Conservation (phyloP, 2,888 invertebrate species). For the Lithophane leautieri region DNA sequence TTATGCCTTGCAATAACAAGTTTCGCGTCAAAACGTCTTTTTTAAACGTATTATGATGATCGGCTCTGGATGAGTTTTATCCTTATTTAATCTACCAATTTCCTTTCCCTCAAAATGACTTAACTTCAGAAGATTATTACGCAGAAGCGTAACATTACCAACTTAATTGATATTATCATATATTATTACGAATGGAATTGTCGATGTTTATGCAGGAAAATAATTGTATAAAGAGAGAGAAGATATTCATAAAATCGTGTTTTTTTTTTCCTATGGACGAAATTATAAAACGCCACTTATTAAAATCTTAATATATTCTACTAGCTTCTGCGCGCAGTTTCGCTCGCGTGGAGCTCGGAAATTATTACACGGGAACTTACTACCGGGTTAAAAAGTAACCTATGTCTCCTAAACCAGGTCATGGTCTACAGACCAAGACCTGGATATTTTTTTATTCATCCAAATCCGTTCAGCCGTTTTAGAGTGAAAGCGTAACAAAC, state of each 20-base stretch:
- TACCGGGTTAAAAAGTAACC: too few relatives aligned
- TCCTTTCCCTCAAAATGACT: conserved; percentile 32
- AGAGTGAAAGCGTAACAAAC: too few relatives aligned
- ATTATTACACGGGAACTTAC: too few relatives aligned
- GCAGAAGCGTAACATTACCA: conserved; percentile 9
- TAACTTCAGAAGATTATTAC: conserved; percentile 42
- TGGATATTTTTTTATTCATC: too few relatives aligned
- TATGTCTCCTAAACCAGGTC: too few relatives aligned
- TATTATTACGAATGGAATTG: conserved; percentile 7
- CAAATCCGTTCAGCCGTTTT: too few relatives aligned
- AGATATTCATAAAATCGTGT: too few relatives aligned
- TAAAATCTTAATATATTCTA: too few relatives aligned
- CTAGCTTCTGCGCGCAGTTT: too few relatives aligned
- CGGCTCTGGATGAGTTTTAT: conserved; percentile 47
- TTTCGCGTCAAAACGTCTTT: conserved; percentile 35
- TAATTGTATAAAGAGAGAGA: neutral
- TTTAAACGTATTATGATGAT: conserved; percentile 51
- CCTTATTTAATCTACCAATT: conserved; percentile 58
- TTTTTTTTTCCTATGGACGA: neutral
- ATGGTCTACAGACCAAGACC: too few relatives aligned
- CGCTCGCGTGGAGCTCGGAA: too few relatives aligned
- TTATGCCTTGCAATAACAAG: conserved; percentile 37
- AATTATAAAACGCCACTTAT: neutral
- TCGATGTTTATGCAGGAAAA: neutral
- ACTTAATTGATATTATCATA: conserved; percentile 30